These are phyloP conservation scores for Drosophila koepferae DNA, from an alignment of 2,888 invertebrate genomes.

Conservation along the genomic window DNA sequence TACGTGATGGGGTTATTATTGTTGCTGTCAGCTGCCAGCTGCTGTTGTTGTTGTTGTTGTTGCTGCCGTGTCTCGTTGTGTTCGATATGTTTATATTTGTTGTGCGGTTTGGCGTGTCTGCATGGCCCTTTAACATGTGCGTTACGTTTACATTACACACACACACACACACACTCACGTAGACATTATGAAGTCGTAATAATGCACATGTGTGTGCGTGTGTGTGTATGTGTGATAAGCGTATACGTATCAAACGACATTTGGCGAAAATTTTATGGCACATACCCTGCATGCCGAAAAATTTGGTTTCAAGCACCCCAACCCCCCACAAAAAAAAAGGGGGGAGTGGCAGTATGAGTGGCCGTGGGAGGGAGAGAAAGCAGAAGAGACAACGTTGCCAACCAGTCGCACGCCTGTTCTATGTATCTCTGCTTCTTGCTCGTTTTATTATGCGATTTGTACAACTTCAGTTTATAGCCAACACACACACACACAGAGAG, in stretches of 20 bases:
- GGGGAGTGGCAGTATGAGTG: not conserved
- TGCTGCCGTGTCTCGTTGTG: constrained; percentile 63
- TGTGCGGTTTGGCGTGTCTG: constrained; percentile 74
- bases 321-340: constrained; percentile 20
- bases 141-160: constrained; percentile 60
- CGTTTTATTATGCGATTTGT: constrained; percentile 78
- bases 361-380: not conserved
- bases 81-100: constrained; percentile 80
- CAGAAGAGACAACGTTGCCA: constrained; percentile 11
- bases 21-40: constrained; percentile 59
- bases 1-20: constrained; percentile 82
- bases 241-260: constrained; percentile 78
- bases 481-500: constrained; percentile 2
- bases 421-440: constrained; percentile 62
- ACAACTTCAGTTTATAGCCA: constrained; percentile 80
- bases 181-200: constrained; percentile 61
- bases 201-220: constrained; percentile 41
- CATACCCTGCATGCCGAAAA: constrained; percentile 56
- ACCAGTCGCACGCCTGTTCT: constrained; percentile 37
- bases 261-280: constrained; percentile 78
- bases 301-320: constrained; percentile 56
- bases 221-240: constrained; percentile 71
- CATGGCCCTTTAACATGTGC: constrained; percentile 62
- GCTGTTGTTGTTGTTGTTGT: constrained; percentile 25
- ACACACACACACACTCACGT: constrained; percentile 37